phyloP scores from a whole-genome alignment of 1,140 invertebrate genomes.

The Apis cerana region DNA sequence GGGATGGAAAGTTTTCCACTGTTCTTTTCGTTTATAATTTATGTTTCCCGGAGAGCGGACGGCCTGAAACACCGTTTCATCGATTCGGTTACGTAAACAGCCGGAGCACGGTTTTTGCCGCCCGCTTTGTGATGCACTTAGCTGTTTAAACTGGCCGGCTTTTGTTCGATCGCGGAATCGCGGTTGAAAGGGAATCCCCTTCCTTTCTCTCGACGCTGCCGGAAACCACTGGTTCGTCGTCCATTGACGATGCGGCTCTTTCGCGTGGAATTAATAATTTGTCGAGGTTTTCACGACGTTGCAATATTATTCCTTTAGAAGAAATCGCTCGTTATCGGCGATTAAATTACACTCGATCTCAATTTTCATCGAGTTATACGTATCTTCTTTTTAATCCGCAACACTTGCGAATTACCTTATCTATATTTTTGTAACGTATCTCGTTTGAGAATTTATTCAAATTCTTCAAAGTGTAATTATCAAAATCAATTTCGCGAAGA shows the following conservation, averaged over 20 bases:
- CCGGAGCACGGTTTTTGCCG: conserved; percentile 21
- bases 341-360: not conserved
- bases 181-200: not conserved
- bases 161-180: conserved; percentile 28
- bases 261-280: not conserved
- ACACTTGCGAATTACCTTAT: too few species aligned
- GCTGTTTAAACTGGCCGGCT: conserved; percentile 36
- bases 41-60: conserved; percentile 35
- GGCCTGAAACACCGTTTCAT: conserved; percentile 28
- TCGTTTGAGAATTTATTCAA: too few species aligned
- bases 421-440: too few species aligned
- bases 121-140: conserved; percentile 16
- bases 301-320: not conserved
- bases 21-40: conserved; percentile 54
- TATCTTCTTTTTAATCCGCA: not conserved
- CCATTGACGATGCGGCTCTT: not conserved
- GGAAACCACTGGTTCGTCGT: not conserved
- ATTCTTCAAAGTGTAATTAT: not conserved
- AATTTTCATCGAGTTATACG: not conserved
- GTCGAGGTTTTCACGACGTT: not conserved
- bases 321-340: too few species aligned
- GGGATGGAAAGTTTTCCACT: conserved; percentile 41
- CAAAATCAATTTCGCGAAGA: not conserved
- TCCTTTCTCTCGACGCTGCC: not conserved
- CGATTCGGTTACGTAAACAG: conserved; percentile 45